Percentiles rank a stretch among this genome's conserved stretches.
These are phyloP conservation scores for Nothobranchius furzeri DNA, from an alignment of 2,113 vertebrate genomes.

Conservation along the genomic window DNA sequence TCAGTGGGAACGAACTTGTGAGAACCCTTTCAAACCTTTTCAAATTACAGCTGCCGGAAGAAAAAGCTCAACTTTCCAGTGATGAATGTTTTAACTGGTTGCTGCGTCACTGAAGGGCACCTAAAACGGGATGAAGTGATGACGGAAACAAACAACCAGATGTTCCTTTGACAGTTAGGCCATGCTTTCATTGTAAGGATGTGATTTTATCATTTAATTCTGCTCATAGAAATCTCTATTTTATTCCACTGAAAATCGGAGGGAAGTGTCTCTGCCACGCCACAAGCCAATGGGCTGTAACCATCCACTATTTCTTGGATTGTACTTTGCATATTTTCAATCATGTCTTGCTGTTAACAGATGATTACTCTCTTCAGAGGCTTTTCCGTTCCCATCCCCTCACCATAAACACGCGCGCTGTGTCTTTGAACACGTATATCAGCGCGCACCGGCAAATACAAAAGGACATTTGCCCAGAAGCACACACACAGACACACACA, in stretches of 20 bases:
- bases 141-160: slow-evolving; percentile 67
- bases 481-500: slow-evolving; percentile 17
- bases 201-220: slow-evolving; percentile 76
- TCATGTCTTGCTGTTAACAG: slow-evolving; percentile 81
- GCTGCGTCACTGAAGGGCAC: slow-evolving; percentile 57
- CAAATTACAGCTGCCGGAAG: slow-evolving; percentile 56
- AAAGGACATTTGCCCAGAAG: slow-evolving; percentile 28
- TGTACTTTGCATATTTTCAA: slow-evolving; percentile 82
- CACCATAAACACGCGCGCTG: slow-evolving; percentile 57
- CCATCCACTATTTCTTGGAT: slow-evolving; percentile 68
- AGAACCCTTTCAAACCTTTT: slow-evolving; percentile 60
- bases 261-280: slow-evolving; percentile 65
- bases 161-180: slow-evolving; percentile 74
- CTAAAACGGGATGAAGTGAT: slow-evolving; percentile 60
- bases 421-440: slow-evolving; percentile 58
- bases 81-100: slow-evolving; percentile 45
- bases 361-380: slow-evolving; percentile 81
- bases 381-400: slow-evolving; percentile 66
- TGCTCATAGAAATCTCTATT: slow-evolving; percentile 63
- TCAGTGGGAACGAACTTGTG: slow-evolving; percentile 35
- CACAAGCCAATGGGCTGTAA: slow-evolving; percentile 78
- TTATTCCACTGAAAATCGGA: slow-evolving; percentile 59
- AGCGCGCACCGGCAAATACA: slow-evolving; percentile 36
- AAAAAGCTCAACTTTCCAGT: slow-evolving; percentile 38
- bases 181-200: slow-evolving; percentile 69